Base-by-base conservation (phyloP, 30 jellyfish, hydroid and myxozoan species). In the Haliclystus octoradiatus region DNA sequence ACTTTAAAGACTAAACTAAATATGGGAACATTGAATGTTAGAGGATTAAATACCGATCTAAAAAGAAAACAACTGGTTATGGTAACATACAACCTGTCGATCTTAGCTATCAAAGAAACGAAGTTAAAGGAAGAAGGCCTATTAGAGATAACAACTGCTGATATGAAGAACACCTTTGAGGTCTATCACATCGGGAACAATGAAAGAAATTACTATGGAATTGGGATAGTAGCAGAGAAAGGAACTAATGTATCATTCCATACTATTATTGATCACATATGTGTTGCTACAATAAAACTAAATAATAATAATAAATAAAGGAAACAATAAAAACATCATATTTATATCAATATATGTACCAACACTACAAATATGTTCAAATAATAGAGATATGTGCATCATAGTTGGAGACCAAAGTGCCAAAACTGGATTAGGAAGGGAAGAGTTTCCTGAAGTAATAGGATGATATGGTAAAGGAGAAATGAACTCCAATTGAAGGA, bases 351-450 rank as follows among this genome's bases (percentile, higher is more conserved):
- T 64, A 26, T 75, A 75, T 53, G 78, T 78, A 24, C 78, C 79
- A 25, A 65, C 79, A 52, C 79, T 75, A 28, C 49, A 63, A 47
- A 68, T 65, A 71, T 63, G 73, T 49, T 66, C 64, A 23, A 34
- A 75, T 49, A 65, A 66, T 15, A 49, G 88, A 76, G 33, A 76
- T 15, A 65, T 76, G 49, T 27, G 50, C 66, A 74, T 65, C 50
- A 53, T 76, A 57, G 74, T 65, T 49, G 79, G 80, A 50, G 80
- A 65, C 52, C 28, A 47, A 66, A 76, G 67, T 52, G 80, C 80
- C 30, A 52, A 76, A 52, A 65, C 80, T 49, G 88, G 88, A 19
- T 65, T 79, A 23, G 71, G 85, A 26, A 47, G 77, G 77, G 50
- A 40, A 62, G 77, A 35, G 49, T 62, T 33, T 63, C 25, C 70